Conservation (phyloP, 2,113 vertebrate genomes). For the Tupaia tana region DNA sequence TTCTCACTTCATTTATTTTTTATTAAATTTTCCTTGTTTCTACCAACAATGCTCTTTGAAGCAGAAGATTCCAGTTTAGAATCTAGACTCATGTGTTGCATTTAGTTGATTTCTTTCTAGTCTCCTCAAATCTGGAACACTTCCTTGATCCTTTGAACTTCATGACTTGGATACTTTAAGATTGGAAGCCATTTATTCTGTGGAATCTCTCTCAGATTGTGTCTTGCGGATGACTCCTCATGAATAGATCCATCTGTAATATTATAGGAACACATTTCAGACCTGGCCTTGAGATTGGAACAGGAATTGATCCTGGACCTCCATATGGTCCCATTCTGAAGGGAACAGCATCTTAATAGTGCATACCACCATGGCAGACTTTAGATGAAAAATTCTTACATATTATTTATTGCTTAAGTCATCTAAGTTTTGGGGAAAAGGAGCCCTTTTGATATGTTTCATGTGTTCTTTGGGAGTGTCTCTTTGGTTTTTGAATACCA, state of each 20-base stretch:
- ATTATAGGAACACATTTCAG: too few species aligned
- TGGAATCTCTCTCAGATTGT: background rate
- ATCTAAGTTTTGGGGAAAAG: background rate
- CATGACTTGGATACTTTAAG: background rate
- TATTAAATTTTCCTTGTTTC: too few species aligned
- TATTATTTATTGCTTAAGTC: background rate
- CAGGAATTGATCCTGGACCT: too few species aligned
- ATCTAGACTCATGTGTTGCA: background rate
- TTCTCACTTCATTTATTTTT: background rate
- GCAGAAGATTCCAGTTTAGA: background rate
- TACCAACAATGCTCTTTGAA: background rate
- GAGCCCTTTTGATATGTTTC: background rate
- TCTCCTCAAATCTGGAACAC: background rate
- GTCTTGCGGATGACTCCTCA: background rate
- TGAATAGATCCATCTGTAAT: background rate
- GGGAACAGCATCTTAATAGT: too few species aligned
- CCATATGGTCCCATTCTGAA: too few species aligned
- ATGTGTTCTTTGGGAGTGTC: background rate
- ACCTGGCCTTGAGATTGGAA: too few species aligned
- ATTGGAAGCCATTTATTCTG: background rate
- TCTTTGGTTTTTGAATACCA: background rate
- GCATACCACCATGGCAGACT: too few species aligned
- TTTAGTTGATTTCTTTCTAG: background rate
- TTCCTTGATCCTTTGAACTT: background rate
- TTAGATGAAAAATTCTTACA: background rate